Evolutionary conservation across 2,113 vertebrate species (phyloP).

Genomic region (Eubucco bourcierii): DNA sequence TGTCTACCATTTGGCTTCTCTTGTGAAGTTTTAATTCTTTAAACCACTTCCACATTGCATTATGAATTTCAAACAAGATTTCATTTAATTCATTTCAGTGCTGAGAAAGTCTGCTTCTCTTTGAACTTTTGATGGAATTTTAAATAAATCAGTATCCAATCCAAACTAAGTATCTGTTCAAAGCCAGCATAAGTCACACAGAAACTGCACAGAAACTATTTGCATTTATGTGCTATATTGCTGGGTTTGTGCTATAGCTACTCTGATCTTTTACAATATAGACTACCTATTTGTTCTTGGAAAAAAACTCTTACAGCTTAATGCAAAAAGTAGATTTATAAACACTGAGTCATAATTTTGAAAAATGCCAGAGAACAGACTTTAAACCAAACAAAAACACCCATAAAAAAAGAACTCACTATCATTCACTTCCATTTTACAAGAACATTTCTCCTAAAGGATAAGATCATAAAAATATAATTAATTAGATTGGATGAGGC

Average conservation of each 20-base stretch:
- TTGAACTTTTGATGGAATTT: background rate
- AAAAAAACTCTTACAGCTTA: background rate
- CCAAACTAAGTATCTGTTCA: background rate
- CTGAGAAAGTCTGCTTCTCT: background rate
- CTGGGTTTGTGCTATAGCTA: background rate
- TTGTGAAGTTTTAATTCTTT: background rate
- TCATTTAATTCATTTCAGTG: background rate
- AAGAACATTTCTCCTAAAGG: background rate
- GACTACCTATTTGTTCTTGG: background rate
- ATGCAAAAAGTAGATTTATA: background rate
- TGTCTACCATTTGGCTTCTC: background rate
- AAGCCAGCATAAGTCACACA: background rate
- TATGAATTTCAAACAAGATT: background rate
- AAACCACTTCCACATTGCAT: background rate
- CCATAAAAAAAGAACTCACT: background rate
- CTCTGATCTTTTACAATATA: background rate
- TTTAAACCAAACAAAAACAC: background rate
- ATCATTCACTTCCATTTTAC: background rate
- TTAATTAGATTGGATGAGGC: no score
- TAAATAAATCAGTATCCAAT: background rate
- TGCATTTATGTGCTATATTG: background rate
- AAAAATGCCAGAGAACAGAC: background rate
- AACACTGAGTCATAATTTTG: background rate
- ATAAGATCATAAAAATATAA: background rate
- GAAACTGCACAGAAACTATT: background rate